Evolutionary conservation across 2,888 invertebrate genomes (phyloP).

Genomic region (Kuschelorhynchus macadamiae): DNA sequence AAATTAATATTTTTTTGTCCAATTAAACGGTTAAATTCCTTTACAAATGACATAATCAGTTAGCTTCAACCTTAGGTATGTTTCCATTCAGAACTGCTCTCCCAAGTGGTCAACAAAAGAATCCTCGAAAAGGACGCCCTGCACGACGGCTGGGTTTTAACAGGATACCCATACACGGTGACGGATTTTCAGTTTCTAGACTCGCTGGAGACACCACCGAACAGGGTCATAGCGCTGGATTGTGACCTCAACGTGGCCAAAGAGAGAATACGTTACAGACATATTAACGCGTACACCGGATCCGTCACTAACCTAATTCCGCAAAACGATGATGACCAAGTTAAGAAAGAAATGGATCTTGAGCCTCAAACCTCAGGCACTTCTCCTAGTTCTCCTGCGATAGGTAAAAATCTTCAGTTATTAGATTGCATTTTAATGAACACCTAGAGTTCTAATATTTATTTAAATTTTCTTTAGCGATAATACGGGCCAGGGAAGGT

Average conservation of each 20-base stretch:
- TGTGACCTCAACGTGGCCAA: constrained; percentile 65
- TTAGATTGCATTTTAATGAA: too few relatives aligned
- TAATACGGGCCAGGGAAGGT: too few relatives aligned
- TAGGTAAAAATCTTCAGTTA: too few relatives aligned
- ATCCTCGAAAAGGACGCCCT: constrained; percentile 72
- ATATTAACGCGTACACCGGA: constrained; percentile 62
- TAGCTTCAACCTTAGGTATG: too few relatives aligned
- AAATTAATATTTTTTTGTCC: too few relatives aligned
- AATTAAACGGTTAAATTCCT: too few relatives aligned
- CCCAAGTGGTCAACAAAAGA: constrained; percentile 66
- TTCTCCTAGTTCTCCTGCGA: too few relatives aligned
- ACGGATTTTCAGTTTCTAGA: constrained; percentile 75
- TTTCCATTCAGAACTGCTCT: constrained; percentile 64
- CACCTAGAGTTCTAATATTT: too few relatives aligned
- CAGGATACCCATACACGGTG: constrained; percentile 73
- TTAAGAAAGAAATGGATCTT: not conserved
- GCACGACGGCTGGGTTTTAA: constrained; percentile 76
- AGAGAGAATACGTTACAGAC: constrained; percentile 61
- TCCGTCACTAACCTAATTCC: constrained; percentile 25
- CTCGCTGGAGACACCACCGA: constrained; percentile 74
- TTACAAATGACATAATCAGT: too few relatives aligned
- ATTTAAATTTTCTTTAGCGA: too few relatives aligned
- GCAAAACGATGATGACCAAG: constrained; percentile 2
- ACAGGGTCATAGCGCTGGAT: constrained; percentile 68
- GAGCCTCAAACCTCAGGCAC: too few relatives aligned